Conservation (phyloP, 2,888 invertebrate species). For the Eulithis testata region DNA sequence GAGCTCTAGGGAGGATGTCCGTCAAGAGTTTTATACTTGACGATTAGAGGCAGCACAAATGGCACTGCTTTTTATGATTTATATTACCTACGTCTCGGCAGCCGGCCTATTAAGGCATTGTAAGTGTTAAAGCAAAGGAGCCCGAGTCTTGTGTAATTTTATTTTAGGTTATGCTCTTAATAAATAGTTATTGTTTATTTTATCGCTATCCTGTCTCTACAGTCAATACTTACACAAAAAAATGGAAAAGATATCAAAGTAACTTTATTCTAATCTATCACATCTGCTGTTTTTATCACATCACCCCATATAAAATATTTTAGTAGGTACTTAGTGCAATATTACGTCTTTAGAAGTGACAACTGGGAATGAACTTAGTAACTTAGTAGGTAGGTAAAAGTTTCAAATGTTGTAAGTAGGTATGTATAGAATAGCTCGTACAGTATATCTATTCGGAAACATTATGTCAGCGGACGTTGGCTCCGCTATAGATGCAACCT, state of each 20-base stretch:
- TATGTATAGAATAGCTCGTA: slow-evolving; percentile 1
- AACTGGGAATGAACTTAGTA: too few species aligned
- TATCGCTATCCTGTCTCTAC: too few species aligned
- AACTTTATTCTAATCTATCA: too few species aligned
- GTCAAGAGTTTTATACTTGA: slow-evolving; percentile 41
- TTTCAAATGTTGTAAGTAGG: too few species aligned
- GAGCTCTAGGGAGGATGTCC: slow-evolving; percentile 36
- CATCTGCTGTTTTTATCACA: too few species aligned
- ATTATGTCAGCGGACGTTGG: slow-evolving; percentile 74
- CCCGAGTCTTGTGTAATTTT: neutral
- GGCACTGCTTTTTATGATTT: slow-evolving; percentile 40
- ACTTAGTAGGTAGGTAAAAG: too few species aligned
- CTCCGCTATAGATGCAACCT: slow-evolving; percentile 70
- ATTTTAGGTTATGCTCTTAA: neutral
- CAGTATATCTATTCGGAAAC: slow-evolving; percentile 67
- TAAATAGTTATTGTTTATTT: too few species aligned
- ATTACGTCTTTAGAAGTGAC: too few species aligned
- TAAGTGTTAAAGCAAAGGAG: neutral
- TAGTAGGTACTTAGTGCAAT: too few species aligned
- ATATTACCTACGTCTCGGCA: slow-evolving; percentile 34
- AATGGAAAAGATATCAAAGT: too few species aligned
- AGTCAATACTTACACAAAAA: too few species aligned
- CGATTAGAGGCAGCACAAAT: slow-evolving; percentile 40
- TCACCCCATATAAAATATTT: too few species aligned
- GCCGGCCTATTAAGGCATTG: slow-evolving; percentile 20